Percentiles rank a stretch among this genome's conserved stretches.
phyloP scores from a whole-genome alignment of 1,140 invertebrate species.

The Macrocentrus cingulum region DNA sequence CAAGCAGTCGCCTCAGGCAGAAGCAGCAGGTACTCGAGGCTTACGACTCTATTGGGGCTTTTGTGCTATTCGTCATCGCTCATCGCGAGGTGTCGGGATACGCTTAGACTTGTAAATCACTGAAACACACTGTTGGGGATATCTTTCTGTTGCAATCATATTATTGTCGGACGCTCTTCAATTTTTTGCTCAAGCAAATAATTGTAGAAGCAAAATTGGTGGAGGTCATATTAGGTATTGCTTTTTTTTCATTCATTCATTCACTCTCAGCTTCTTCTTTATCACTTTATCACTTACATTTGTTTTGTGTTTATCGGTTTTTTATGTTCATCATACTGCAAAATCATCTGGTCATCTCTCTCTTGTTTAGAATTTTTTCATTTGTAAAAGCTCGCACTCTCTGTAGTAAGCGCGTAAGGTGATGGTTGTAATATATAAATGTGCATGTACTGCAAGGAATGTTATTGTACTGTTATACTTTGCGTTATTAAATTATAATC shows the following conservation, averaged over 20 bases:
- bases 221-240: too few species aligned
- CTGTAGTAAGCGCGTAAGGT: constrained; percentile 43
- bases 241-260: too few species aligned
- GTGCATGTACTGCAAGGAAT: constrained; percentile 31
- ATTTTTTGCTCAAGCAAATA: neutral
- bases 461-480: constrained; percentile 11
- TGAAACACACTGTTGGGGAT: neutral
- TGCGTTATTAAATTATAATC: constrained; percentile 34
- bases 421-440: constrained; percentile 51
- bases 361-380: too few species aligned
- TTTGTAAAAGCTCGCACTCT: neutral
- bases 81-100: constrained; percentile 44
- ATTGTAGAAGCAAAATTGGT: neutral
- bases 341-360: too few species aligned
- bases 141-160: constrained; percentile 19
- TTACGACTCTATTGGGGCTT: constrained; percentile 50
- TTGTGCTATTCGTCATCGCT: constrained; percentile 42
- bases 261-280: too few species aligned
- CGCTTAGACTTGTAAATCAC: constrained; percentile 38
- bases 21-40: constrained; percentile 55
- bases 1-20: constrained; percentile 41
- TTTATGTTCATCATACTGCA: too few species aligned
- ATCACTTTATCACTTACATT: too few species aligned
- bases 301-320: too few species aligned
- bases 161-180: neutral